Conservation (phyloP, 2,113 vertebrate species). For the Crocuta crocuta region DNA sequence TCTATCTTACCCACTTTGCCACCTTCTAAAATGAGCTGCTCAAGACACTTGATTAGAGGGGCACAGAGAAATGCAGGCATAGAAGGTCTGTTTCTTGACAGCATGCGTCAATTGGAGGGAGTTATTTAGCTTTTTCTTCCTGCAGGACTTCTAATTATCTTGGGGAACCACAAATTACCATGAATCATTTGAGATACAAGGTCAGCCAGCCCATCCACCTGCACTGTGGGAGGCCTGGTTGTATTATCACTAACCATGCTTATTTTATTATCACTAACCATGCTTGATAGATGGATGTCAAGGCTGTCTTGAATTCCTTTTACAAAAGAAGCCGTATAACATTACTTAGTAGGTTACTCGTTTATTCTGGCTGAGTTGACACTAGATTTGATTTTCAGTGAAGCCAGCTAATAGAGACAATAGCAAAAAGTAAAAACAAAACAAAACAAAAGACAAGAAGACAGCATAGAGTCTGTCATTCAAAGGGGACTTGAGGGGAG, state of each 20-base stretch:
- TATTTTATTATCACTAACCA: background rate
- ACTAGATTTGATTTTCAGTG: slow-evolving; percentile 19
- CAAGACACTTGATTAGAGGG: background rate
- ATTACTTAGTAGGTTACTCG: background rate
- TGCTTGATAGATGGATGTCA: slow-evolving; percentile 50
- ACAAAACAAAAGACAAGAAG: background rate
- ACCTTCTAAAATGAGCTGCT: background rate
- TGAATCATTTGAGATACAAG: background rate
- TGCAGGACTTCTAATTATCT: slow-evolving; percentile 14
- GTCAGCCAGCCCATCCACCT: background rate
- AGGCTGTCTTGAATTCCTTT: background rate
- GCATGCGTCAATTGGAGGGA: background rate
- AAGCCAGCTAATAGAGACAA: background rate
- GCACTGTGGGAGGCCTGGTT: background rate
- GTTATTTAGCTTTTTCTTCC: background rate
- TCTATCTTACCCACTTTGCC: background rate
- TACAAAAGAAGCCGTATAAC: background rate
- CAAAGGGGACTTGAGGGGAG: background rate
- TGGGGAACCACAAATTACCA: background rate
- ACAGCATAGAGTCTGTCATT: background rate
- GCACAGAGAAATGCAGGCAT: background rate
- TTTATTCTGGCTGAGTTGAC: slow-evolving; percentile 4
- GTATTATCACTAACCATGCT: background rate
- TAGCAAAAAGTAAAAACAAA: background rate
- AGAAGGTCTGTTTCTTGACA: background rate